phyloP scores from a whole-genome alignment of 2,888 invertebrate genomes.

The Tipula confusa region DNA sequence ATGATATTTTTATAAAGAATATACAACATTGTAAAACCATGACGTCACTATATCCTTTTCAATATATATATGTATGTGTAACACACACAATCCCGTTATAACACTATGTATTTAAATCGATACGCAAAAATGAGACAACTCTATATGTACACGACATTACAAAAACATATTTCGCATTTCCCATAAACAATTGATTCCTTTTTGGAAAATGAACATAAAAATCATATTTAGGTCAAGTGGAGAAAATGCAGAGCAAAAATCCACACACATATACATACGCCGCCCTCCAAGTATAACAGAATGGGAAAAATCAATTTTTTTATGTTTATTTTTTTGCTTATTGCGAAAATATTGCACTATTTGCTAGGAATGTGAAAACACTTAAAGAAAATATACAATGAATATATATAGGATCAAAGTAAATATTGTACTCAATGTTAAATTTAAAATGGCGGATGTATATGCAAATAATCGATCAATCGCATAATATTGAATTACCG shows the following conservation, averaged over 20 bases:
- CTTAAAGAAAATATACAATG: background rate
- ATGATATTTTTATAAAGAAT: background rate
- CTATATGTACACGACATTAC: background rate
- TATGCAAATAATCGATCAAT: background rate
- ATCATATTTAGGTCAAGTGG: constrained; percentile 3
- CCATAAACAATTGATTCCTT: constrained; percentile 12
- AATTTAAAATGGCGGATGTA: background rate
- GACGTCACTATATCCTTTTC: background rate
- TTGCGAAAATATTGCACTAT: background rate
- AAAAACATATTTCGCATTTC: background rate
- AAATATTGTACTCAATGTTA: background rate
- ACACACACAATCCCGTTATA: background rate
- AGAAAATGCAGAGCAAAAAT: background rate
- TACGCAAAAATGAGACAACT: background rate
- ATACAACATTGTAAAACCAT: background rate
- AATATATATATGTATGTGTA: background rate
- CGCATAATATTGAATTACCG: background rate
- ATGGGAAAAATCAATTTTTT: constrained; percentile 8
- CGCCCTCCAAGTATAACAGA: background rate
- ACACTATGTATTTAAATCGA: background rate
- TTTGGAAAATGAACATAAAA: constrained; percentile 9
- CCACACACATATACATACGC: background rate
- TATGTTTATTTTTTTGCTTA: background rate
- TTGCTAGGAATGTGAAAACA: background rate
- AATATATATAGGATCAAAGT: background rate